phyloP scores from a whole-genome alignment of 2,113 vertebrate species.

The Trochalopteron elliotii region DNA sequence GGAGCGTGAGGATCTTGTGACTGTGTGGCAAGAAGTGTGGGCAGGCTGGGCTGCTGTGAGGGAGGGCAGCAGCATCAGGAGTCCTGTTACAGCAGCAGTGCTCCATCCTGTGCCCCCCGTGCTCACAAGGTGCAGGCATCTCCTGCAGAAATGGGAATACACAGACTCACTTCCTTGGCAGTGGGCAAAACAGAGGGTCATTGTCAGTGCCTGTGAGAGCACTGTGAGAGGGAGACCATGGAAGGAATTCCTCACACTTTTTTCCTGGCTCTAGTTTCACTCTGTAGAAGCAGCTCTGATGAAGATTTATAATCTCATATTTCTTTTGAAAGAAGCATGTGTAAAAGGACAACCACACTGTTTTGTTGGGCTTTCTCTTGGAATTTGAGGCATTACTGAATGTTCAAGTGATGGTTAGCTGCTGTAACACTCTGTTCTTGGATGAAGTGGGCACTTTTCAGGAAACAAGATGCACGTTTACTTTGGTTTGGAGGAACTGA shows the following conservation, averaged over 20 bases:
- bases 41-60: background rate
- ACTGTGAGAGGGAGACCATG: background rate
- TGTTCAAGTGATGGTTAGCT: background rate
- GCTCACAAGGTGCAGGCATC: background rate
- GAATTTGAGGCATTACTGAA: background rate
- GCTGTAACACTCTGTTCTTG: background rate
- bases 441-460: background rate
- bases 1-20: background rate
- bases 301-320: background rate
- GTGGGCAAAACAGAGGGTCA: background rate
- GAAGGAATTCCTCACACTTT: background rate
- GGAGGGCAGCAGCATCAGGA: background rate
- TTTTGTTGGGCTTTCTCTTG: background rate
- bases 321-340: background rate
- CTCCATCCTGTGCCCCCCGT: fast-evolving
- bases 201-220: background rate
- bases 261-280: background rate
- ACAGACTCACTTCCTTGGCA: background rate
- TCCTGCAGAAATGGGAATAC: background rate
- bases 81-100: background rate
- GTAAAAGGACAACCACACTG: background rate
- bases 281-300: background rate
- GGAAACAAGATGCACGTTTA: background rate
- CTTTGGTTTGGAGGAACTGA: background rate
- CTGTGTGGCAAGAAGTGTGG: background rate